Conservation (phyloP, 53 echinoderm and acorn worm species). For the Holothuria leucospilota region DNA sequence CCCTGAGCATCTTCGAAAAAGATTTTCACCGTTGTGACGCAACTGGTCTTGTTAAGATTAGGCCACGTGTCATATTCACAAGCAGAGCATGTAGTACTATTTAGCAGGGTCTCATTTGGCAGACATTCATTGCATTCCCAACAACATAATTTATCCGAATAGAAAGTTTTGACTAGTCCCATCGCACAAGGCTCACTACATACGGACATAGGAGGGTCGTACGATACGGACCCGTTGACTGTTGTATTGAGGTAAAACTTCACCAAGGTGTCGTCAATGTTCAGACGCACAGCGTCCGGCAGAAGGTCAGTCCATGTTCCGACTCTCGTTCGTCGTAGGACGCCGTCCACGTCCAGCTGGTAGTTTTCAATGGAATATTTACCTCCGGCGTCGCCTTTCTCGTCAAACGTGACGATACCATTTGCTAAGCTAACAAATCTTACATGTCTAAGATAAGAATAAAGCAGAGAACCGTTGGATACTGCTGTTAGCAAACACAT, state of each 20-base stretch:
- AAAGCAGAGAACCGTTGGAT: conserved; percentile 57
- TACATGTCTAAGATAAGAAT: conserved; percentile 54
- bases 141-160: conserved; percentile 70
- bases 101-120: conserved; percentile 53
- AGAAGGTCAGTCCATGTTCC: conserved; percentile 69
- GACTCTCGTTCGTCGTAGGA: conserved; percentile 50
- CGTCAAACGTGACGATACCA: conserved; percentile 75
- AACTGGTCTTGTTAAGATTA: conserved; percentile 69
- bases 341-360: conserved; percentile 44
- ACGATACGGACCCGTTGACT: conserved; percentile 33
- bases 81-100: conserved; percentile 56
- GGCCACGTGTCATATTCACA: conserved; percentile 73
- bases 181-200: conserved; percentile 75
- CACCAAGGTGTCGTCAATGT: conserved; percentile 47
- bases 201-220: conserved; percentile 57
- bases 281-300: conserved; percentile 31
- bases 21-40: conserved; percentile 52
- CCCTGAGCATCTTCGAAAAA: conserved; percentile 63
- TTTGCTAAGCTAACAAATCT: conserved; percentile 81
- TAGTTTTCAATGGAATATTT: conserved; percentile 81
- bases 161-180: conserved; percentile 56
- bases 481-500: conserved; percentile 32
- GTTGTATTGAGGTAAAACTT: conserved; percentile 64
- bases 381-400: conserved; percentile 70
- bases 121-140: conserved; percentile 79